Base-by-base conservation (phyloP, 2,888 invertebrate species). In the Diaperis boleti region DNA sequence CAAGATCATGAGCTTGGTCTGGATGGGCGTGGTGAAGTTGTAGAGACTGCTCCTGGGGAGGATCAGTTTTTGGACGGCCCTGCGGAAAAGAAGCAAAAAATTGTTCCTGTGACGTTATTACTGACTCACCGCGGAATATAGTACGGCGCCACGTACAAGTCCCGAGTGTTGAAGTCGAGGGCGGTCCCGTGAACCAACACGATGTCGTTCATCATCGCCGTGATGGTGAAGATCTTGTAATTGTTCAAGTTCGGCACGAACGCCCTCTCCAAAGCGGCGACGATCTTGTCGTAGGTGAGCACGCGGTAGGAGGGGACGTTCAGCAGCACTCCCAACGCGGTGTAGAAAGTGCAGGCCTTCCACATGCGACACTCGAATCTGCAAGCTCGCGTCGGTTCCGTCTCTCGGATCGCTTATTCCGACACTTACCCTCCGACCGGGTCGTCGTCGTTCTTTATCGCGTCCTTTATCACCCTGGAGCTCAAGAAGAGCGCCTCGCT, bases 401-500 rank as follows among this genome's bases (percentile, higher is more conserved):
- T 22, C n/a, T n/a, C n/a, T n/a, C n/a, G n/a, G n/a, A n/a, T n/a
- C n/a, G n/a, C n/a, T n/a, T n/a, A n/a, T n/a, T n/a, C n/a, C n/a
- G n/a, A n/a, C 4, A 8, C 18, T 1, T 18, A 39, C 39, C 39
- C 39, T 7, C 6, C 7, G 39, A 39, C 17, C 3, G 39, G 39
- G n/a, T 39, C 39, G 1, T 14, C 5, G 1, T 39, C 14, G 15
- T 15, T 14, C n/a, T 39, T 15, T 1, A 39, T 11, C 1, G 26
- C 26, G 17, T 18, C 1, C 59, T 80, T 82, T 7, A 84, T 70
- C 5, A 83, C 67, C 0, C 81, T 73, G 73, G 82, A 68, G 0
- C 79, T 78, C 37, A 85, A 81, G 67, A 78, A 80, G 72, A 80
- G 86, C 13, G 77, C 83, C 71, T 87, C 85, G 0, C 86, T 85